Evolutionary conservation across 2,888 invertebrate species (phyloP).

Genomic region (Hemithea aestivaria): DNA sequence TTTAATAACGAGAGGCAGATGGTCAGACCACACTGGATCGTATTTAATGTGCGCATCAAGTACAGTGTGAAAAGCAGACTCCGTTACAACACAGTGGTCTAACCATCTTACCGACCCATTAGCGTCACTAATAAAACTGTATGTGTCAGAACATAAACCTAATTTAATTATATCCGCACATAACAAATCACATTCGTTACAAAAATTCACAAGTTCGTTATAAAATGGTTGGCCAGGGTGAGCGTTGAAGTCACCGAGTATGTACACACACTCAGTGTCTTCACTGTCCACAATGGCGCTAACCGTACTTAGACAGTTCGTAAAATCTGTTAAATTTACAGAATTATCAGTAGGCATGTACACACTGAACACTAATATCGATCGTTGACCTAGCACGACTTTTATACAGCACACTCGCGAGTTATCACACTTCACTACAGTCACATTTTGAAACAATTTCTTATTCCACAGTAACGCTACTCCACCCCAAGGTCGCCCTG

Average conservation of each 20-base stretch:
- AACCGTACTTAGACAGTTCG: too few species aligned
- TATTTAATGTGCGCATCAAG: not conserved
- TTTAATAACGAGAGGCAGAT: not conserved
- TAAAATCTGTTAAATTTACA: too few species aligned
- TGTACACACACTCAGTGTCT: slow-evolving; percentile 1
- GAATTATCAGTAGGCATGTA: too few species aligned
- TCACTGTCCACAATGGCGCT: not conserved
- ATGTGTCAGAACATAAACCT: slow-evolving; percentile 1
- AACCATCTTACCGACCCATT: slow-evolving; percentile 5
- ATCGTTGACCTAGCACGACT: too few species aligned
- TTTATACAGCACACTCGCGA: too few species aligned
- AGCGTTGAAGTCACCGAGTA: not conserved
- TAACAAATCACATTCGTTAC: slow-evolving; percentile 8
- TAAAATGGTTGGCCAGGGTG: slow-evolving; percentile 9
- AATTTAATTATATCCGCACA: slow-evolving; percentile 14
- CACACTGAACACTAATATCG: too few species aligned
- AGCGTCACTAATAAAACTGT: too few species aligned
- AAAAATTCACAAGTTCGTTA: slow-evolving; percentile 14
- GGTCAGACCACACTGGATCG: not conserved
- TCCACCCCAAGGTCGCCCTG: too few species aligned
- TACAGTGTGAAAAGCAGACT: slow-evolving; percentile 8
- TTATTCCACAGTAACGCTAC: too few species aligned
- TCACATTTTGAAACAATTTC: too few species aligned
- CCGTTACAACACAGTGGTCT: slow-evolving; percentile 14
- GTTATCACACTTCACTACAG: too few species aligned